Evolutionary conservation across 2,888 invertebrate genomes (phyloP).

Genomic region (Deilephila porcellus): DNA sequence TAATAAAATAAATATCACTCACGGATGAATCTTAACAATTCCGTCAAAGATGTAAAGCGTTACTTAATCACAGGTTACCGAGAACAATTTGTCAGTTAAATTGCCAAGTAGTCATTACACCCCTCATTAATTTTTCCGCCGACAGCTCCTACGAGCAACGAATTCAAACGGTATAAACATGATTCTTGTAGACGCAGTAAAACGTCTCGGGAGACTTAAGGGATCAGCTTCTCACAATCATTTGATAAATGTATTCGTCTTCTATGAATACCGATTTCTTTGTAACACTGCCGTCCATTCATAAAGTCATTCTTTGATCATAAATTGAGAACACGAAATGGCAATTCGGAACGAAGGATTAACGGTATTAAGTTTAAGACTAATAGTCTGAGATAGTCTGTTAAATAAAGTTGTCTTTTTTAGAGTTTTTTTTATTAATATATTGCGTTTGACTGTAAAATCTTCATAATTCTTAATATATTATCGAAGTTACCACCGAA

Average conservation of each 20-base stretch:
- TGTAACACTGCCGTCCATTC: not conserved
- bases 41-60: conserved; percentile 53
- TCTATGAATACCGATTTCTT: conserved; percentile 13
- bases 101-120: conserved; percentile 56
- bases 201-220: conserved; percentile 54
- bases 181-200: conserved; percentile 58
- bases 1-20: not conserved
- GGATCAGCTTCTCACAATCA: conserved; percentile 64
- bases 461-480: too few species aligned
- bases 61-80: conserved; percentile 54
- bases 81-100: conserved; percentile 61
- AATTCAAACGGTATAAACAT: conserved; percentile 62
- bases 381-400: not conserved
- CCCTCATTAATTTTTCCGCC: conserved; percentile 67
- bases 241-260: conserved; percentile 61
- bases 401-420: not conserved
- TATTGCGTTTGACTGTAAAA: too few species aligned
- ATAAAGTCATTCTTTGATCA: conserved; percentile 1
- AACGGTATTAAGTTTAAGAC: not conserved
- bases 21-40: conserved; percentile 56
- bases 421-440: too few species aligned
- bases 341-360: not conserved
- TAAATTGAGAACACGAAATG: conserved; percentile 1
- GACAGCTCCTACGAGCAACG: conserved; percentile 61
- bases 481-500: too few species aligned